Base-by-base conservation (phyloP, 2,113 vertebrate genomes). In the Xyrauchen texanus region DNA sequence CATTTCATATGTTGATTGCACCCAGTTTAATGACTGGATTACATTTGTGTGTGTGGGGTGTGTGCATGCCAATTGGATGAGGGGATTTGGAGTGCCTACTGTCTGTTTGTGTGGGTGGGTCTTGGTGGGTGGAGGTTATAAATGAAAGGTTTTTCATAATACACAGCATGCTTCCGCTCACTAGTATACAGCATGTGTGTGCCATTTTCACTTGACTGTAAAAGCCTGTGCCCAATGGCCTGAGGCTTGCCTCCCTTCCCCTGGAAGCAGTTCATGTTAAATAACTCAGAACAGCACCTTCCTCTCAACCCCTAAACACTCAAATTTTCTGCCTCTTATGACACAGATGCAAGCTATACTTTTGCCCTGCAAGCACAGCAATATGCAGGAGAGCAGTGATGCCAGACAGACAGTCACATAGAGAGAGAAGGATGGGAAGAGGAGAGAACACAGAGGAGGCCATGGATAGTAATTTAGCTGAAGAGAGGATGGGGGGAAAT, bases 1-100 rank as follows among this genome's bases (percentile, higher is more conserved):
- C 88, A 90, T 92, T 91, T 93, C 88, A 85, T 89, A 90, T 93
- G 91, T 89, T 90, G 89, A 91, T 92, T 90, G 88, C 86, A 81
- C 79, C 84, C 85, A 70, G 85, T 89, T 92, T 90, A 90, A 90
- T 89, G 88, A 88, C 85, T 83, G 82, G 83, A 82, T 90, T 91
- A 90, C 90, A 77, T 79, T 80, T 90, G 21, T 87, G 72, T 86
- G 70, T 82, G 78, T 77, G 65, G 45, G 51, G 72, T 64, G 60
- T 51, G 11, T 52, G 1, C 13, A 9, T 69, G 70, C 21, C 79
- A 75, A 55, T 53, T 84, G 57, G 76, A 64, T 73, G 68, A 45
- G 55, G 11, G 77, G 67, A 72, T 69, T 72, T 79, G 61, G 72
- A 80, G 76, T 71, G 53, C 55, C 57, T 55, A 42, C 51, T 60